Evolutionary conservation across 1,140 invertebrate species (phyloP).

Genomic region (Argopecten irradians): DNA sequence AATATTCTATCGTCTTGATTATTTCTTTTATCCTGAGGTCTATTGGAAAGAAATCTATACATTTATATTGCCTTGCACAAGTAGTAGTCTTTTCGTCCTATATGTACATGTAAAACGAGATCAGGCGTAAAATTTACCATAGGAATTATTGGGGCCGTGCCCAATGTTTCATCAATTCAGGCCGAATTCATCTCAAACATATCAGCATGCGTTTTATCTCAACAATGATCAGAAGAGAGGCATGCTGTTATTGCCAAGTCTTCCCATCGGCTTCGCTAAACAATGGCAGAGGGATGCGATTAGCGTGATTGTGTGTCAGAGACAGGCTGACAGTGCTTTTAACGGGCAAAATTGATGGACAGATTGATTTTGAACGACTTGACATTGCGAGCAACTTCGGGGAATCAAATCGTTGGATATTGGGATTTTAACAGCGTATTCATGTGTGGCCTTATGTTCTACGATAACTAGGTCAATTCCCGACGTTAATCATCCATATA

Average conservation of each 20-base stretch:
- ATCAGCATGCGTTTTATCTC: neutral
- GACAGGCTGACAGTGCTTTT: neutral
- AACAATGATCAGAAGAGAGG: neutral
- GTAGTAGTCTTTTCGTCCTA: neutral
- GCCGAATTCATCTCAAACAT: neutral
- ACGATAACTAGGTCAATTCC: neutral
- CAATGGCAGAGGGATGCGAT: neutral
- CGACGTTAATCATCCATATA: neutral
- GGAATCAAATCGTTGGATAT: neutral
- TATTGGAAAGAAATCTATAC: conserved; percentile 13
- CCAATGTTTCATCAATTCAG: neutral
- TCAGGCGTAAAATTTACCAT: neutral
- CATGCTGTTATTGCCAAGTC: neutral
- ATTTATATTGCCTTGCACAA: neutral
- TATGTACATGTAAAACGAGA: neutral
- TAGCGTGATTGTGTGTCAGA: neutral
- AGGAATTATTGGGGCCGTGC: neutral
- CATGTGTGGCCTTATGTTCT: neutral
- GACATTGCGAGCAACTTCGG: neutral
- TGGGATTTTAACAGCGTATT: neutral
- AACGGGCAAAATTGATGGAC: neutral
- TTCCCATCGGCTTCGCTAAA: neutral
- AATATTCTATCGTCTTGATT: neutral
- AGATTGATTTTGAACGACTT: conserved; percentile 11
- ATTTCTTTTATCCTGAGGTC: neutral